Evolutionary conservation across 2,113 vertebrate species (phyloP).

Genomic region (Podarcis raffonei): DNA sequence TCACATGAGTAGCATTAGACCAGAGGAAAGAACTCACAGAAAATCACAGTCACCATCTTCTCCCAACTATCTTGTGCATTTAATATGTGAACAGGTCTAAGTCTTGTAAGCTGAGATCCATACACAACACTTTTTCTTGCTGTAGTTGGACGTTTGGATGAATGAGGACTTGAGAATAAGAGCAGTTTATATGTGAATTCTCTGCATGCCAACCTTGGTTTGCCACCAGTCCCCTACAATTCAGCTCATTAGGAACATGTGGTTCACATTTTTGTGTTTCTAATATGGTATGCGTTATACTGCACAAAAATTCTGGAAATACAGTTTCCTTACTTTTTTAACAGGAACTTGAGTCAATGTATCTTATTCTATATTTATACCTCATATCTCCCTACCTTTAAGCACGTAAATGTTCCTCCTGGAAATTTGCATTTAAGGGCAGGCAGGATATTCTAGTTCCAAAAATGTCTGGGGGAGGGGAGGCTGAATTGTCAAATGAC

Average conservation of each 20-base stretch:
- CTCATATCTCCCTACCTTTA: too few species aligned
- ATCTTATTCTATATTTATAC: too few species aligned
- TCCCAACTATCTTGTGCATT: not conserved
- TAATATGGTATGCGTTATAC: not conserved
- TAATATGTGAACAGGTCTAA: not conserved
- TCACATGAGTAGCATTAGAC: not conserved
- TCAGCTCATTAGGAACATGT: not conserved
- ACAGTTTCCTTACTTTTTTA: too few species aligned
- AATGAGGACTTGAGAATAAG: not conserved
- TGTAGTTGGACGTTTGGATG: conserved; percentile 1
- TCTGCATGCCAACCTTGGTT: conserved; percentile 31
- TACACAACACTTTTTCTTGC: not conserved
- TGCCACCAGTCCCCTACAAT: not conserved
- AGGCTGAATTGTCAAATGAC: too few species aligned
- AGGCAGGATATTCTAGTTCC: too few species aligned
- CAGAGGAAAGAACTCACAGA: not conserved
- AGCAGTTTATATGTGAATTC: not conserved
- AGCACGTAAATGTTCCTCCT: too few species aligned
- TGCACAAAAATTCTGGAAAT: too few species aligned
- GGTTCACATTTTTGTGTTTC: not conserved
- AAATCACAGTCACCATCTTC: not conserved
- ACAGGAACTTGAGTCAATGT: too few species aligned
- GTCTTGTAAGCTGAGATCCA: not conserved
- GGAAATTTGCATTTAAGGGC: too few species aligned
- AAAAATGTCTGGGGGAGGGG: too few species aligned